phyloP scores from a whole-genome alignment of 2,797 vertebrate genomes.

The Pipistrellus kuhlii region DNA sequence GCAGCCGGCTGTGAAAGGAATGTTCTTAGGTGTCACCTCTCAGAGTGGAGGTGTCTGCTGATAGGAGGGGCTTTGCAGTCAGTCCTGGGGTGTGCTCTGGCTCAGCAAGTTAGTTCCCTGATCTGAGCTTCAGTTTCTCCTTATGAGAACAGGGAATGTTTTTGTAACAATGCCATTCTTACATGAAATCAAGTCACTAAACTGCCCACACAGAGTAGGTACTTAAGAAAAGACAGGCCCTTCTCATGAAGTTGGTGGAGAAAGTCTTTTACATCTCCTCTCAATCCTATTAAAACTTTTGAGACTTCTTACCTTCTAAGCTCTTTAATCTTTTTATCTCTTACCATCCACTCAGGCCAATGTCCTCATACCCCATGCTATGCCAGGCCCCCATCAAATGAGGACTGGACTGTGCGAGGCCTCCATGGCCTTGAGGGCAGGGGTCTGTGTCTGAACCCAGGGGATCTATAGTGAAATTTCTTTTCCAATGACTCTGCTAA shows the following conservation, averaged over 20 bases:
- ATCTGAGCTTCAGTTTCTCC: neutral
- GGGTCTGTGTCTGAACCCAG: neutral
- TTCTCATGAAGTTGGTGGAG: neutral
- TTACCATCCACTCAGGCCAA: neutral
- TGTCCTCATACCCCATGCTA: fast-evolving
- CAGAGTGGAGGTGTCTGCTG: fast-evolving
- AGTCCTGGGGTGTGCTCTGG: neutral
- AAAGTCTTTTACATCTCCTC: neutral
- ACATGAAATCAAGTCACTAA: neutral
- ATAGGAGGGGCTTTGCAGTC: neutral
- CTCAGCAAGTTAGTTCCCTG: neutral
- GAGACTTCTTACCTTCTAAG: too few species aligned
- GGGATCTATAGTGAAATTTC: neutral
- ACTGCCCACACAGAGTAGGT: neutral
- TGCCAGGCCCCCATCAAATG: fast-evolving
- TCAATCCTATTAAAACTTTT: neutral
- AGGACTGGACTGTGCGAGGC: neutral
- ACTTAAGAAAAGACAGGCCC: neutral
- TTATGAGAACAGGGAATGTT: neutral
- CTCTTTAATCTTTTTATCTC: neutral
- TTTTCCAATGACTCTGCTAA: neutral
- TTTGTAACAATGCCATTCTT: neutral
- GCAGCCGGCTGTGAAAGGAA: neutral
- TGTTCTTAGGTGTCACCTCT: fast-evolving
- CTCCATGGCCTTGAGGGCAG: neutral